A percentile compares a stretch with the other conserved stretches of the same genome.
Evolutionary conservation across 1,140 invertebrate species (phyloP).

Genomic region (Brachystomella parvula): DNA sequence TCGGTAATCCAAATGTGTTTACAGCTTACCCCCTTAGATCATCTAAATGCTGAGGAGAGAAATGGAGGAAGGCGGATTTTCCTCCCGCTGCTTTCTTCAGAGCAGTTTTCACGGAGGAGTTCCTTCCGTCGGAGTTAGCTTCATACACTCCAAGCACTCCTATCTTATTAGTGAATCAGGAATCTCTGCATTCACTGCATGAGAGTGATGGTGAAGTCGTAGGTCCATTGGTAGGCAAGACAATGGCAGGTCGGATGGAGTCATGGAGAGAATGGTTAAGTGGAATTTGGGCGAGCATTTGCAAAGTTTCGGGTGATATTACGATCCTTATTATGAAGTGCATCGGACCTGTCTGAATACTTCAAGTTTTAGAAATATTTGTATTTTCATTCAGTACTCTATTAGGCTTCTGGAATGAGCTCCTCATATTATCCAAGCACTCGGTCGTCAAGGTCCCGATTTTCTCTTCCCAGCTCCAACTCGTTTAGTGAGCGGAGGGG

Average conservation of each 20-base stretch:
- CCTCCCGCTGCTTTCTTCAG: no score
- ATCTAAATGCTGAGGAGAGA: no score
- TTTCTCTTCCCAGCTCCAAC: constrained; percentile 3
- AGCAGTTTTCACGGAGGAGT: no score
- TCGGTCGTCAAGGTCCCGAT: constrained; percentile 8
- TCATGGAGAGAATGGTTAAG: constrained; percentile 18
- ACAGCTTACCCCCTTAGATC: no score
- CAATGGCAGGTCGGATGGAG: constrained; percentile 24
- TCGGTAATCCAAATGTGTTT: no score
- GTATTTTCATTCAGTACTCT: background rate
- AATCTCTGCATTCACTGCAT: no score
- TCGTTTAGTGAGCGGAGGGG: constrained; percentile 1
- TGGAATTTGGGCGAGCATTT: constrained; percentile 22
- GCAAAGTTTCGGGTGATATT: constrained; percentile 22
- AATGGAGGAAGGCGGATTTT: no score
- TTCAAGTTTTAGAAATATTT: background rate
- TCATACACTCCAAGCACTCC: no score
- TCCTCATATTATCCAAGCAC: constrained; percentile 25
- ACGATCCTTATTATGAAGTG: constrained; percentile 34
- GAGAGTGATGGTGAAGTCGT: no score
- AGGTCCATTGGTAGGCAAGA: background rate
- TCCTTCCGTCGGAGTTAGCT: no score
- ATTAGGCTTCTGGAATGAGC: background rate
- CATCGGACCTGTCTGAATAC: constrained; percentile 27
- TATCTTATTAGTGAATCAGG: no score